phyloP scores from a whole-genome alignment of 2,113 vertebrate species.

The Microtus ochrogaster region DNA sequence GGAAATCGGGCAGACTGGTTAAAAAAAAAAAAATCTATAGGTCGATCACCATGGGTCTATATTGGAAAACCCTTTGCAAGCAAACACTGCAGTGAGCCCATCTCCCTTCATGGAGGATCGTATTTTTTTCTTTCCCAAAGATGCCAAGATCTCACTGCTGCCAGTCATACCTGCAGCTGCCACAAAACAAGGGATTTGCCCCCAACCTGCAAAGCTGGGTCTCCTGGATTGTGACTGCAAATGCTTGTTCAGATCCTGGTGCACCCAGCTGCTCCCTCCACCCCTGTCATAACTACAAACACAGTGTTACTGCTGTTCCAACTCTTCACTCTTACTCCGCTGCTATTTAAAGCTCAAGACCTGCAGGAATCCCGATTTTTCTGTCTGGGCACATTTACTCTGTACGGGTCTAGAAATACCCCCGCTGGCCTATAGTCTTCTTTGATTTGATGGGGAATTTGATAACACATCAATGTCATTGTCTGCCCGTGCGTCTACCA shows the following conservation, averaged over 20 bases:
- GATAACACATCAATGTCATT: background rate
- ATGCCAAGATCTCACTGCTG: slow-evolving; percentile 18
- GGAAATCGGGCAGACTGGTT: slow-evolving; percentile 58
- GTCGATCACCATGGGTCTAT: slow-evolving; percentile 60
- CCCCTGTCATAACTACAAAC: background rate
- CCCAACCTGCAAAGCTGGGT: slow-evolving; percentile 2
- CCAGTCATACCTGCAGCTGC: slow-evolving; percentile 46
- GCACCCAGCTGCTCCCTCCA: background rate
- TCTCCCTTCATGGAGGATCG: slow-evolving; percentile 32
- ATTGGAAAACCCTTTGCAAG: slow-evolving; percentile 70
- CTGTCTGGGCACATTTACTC: background rate
- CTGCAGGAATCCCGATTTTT: slow-evolving; percentile 13
- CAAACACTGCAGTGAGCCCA: slow-evolving; percentile 49
- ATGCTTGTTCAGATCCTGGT: slow-evolving; percentile 24
- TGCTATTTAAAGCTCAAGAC: slow-evolving; percentile 34
- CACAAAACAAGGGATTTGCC: background rate
- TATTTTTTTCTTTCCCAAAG: slow-evolving; percentile 43
- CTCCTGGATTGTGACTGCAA: slow-evolving; percentile 8
- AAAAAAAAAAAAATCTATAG: slow-evolving; percentile 77
- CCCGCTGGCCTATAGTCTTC: background rate
- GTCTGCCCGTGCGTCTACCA: slow-evolving; percentile 11
- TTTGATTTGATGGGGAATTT: slow-evolving; percentile 31
- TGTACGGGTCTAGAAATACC: background rate
- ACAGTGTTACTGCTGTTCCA: background rate
- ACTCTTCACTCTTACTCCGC: background rate